Percentiles rank a stretch among this genome's conserved stretches.
These are phyloP conservation scores for Oceanites oceanicus DNA, from an alignment of 2,113 vertebrate genomes.

Conservation along the genomic window DNA sequence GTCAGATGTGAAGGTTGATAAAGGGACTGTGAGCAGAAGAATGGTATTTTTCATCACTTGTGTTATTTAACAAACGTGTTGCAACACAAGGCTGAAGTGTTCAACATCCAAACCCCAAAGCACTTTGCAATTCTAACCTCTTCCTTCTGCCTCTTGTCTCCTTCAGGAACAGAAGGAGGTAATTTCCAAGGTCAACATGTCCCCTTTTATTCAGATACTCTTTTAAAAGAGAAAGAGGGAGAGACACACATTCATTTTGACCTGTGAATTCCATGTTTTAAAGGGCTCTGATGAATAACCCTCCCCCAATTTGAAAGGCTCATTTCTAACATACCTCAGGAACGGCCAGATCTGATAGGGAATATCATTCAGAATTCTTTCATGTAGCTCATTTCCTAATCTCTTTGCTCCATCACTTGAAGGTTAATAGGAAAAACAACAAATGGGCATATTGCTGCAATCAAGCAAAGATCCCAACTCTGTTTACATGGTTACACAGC, in stretches of 20 bases:
- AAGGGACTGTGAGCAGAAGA: neutral
- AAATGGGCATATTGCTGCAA: conserved; percentile 11
- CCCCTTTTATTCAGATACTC: neutral
- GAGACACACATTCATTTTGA: neutral
- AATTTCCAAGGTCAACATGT: conserved; percentile 36
- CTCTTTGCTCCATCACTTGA: conserved; percentile 1
- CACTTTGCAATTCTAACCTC: neutral
- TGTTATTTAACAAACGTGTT: neutral
- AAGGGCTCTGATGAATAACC: neutral
- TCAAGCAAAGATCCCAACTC: neutral
- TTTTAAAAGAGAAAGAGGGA: neutral
- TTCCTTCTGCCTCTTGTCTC: neutral
- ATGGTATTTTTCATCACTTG: neutral
- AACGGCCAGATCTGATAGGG: conserved; percentile 66
- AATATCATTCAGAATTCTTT: conserved; percentile 11
- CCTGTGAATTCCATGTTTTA: neutral
- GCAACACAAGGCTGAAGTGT: neutral
- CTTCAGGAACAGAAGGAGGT: neutral
- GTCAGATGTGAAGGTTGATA: neutral
- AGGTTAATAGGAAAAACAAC: conserved; percentile 44
- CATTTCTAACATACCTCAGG: conserved; percentile 16
- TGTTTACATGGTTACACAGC: neutral
- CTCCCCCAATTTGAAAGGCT: neutral
- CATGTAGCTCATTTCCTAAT: conserved; percentile 40
- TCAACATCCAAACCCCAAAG: neutral